Evolutionary conservation across 2,888 invertebrate genomes (phyloP), one percentile per base, ranked within the genome.

Genomic region (Drosophila prolongata): DNA sequence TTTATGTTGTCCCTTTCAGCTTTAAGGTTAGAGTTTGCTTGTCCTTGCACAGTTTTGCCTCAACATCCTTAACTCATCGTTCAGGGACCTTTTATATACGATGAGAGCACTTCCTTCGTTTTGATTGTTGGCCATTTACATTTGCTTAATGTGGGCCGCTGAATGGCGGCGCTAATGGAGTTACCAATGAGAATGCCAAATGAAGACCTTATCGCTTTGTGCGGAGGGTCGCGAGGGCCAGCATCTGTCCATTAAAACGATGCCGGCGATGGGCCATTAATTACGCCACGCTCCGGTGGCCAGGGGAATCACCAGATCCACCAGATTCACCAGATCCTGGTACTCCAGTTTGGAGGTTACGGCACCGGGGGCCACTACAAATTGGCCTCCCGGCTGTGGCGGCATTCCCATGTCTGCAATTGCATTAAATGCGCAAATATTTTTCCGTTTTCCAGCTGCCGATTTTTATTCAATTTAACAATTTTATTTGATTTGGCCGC

Each of bases 401-500:
- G 34, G 69, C 46, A 58, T 53, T 61, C 60, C 72, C 62, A 71
- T 52, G 53, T 61, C 61, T 62, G 53, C 71, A 85, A 87, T 87
- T 89, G 81, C 83, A 83, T 89, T 87, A 83, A 84, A 81, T 76
- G 81, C 62, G 70, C 74, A 86, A 83, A 87, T 84, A 87, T 89
- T 87, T 74, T 84, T 68, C 70, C 50, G 77, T 85, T 76, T 87
- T 87, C 75, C 82, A 73, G 83, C 69, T 78, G 65, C 61, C 87
- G 82, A 87, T 81, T 87, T 88, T 87, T 78, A 84, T 89, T 84
- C 85, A 84, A 89, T 84, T 84, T 87, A 84, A 84, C 87, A 87
- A 89, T 85, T 84, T 84, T 85, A 84, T 84, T 84, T 89, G 89
- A 84, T 84, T 84, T 77, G 52, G 56, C 54, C 62, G 58, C 58